Percentiles rank a stretch among this genome's conserved stretches.
Evolutionary conservation across 2,888 invertebrate genomes (phyloP).

Genomic region (Bursaphelenchus okinawaensis): DNA sequence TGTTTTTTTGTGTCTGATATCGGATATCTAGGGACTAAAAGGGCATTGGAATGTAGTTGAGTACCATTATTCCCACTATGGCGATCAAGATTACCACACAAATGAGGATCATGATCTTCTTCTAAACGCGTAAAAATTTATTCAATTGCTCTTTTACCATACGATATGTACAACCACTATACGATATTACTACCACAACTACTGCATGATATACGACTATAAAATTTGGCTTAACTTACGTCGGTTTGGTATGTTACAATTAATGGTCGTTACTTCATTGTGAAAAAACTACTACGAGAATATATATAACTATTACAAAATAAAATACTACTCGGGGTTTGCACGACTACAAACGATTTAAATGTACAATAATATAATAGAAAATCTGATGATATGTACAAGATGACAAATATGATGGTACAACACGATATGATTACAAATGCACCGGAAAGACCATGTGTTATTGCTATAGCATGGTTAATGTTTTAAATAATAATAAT

Average conservation of each 20-base stretch:
- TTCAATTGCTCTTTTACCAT: constrained; percentile 7
- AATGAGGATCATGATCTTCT: constrained; percentile 87
- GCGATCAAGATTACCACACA: constrained; percentile 76
- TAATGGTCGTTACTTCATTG: no score
- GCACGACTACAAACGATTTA: no score
- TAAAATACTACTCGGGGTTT: no score
- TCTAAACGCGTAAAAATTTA: constrained; percentile 63
- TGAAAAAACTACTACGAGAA: no score
- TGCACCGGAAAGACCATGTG: neutral
- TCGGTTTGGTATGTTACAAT: no score
- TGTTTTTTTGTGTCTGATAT: neutral
- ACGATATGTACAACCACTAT: constrained; percentile 18
- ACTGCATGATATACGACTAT: neutral
- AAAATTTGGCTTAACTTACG: constrained; percentile 3
- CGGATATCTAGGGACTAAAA: constrained; percentile 22
- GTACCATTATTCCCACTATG: constrained; percentile 63
- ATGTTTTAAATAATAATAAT: neutral
- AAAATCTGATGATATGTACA: no score
- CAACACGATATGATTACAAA: neutral
- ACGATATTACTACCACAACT: constrained; percentile 5
- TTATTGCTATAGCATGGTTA: neutral
- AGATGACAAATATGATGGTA: no score
- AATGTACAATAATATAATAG: no score
- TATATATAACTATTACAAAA: no score
- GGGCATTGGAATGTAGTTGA: constrained; percentile 37